Evolutionary conservation across 2,888 invertebrate genomes (phyloP).

Genomic region (Brachyptera putata): DNA sequence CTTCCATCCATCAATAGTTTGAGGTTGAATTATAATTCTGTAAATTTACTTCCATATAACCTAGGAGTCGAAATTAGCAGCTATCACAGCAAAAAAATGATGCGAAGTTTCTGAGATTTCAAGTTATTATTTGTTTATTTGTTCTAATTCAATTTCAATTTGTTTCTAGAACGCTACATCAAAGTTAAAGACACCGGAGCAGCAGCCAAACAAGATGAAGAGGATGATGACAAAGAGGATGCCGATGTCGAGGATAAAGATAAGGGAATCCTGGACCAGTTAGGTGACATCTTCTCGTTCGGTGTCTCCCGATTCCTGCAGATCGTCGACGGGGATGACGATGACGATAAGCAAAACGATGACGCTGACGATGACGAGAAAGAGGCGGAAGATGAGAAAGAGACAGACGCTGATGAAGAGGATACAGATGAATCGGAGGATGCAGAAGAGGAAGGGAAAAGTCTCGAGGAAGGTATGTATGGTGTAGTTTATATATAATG

Average conservation of each 20-base stretch:
- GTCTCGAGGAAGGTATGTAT: background rate
- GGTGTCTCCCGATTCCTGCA: constrained; percentile 14
- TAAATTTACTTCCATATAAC: no score
- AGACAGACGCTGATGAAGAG: background rate
- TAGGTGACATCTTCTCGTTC: constrained; percentile 15
- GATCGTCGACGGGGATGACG: constrained; percentile 16
- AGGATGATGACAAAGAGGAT: background rate
- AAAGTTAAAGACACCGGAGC: background rate
- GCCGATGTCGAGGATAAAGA: background rate
- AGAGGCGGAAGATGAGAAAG: background rate
- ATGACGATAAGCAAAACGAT: background rate
- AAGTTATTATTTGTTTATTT: no score
- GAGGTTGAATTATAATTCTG: no score
- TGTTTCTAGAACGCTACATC: background rate
- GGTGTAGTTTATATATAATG: background rate
- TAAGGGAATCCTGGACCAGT: constrained; percentile 7
- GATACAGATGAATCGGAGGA: background rate
- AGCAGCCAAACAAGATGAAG: background rate
- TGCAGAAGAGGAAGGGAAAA: background rate
- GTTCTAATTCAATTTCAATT: no score
- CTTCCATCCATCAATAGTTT: no score
- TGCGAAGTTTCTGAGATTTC: no score
- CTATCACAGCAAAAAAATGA: no score
- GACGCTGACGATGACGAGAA: background rate
- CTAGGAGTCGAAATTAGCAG: no score